Conservation (phyloP, 2,797 vertebrate genomes). For the Aplochiton taeniatus region DNA sequence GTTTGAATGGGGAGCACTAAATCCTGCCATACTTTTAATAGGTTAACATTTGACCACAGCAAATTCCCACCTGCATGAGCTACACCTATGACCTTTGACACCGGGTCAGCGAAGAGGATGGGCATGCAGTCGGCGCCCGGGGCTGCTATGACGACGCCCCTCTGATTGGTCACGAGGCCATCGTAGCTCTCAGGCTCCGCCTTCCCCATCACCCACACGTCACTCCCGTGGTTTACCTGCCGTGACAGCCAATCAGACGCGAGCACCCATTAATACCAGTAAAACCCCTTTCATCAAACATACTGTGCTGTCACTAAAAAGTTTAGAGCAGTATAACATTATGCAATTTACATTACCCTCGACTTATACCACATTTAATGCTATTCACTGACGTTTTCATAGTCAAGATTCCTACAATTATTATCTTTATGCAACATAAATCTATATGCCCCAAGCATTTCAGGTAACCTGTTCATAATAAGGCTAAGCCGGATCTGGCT, state of each 20-base stretch:
- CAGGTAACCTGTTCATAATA: too few relatives aligned
- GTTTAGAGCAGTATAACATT: not conserved
- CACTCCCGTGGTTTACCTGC: slow-evolving; percentile 84
- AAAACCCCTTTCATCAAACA: not conserved
- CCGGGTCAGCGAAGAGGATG: slow-evolving; percentile 87
- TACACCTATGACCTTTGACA: slow-evolving; percentile 83
- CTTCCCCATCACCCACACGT: slow-evolving; percentile 83
- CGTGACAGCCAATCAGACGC: slow-evolving; percentile 4
- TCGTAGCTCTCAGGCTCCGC: slow-evolving; percentile 84
- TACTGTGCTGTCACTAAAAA: not conserved
- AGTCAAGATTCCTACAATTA: too few relatives aligned
- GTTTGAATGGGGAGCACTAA: too few relatives aligned
- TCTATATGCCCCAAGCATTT: too few relatives aligned
- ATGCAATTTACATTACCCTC: not conserved
- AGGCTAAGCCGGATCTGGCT: too few relatives aligned
- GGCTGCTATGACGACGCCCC: slow-evolving; percentile 82
- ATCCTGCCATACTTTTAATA: too few relatives aligned
- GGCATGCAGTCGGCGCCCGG: slow-evolving; percentile 94
- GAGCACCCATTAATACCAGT: not conserved
- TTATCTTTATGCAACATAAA: too few relatives aligned
- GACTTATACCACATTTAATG: too few relatives aligned
- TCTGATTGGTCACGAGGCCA: slow-evolving; percentile 83
- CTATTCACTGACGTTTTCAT: too few relatives aligned
- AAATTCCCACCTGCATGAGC: slow-evolving; percentile 86
- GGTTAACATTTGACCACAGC: too few relatives aligned